Percentiles rank a stretch among this genome's conserved stretches.
These are phyloP conservation scores for Caenorhabditis sp. DNA, from an alignment of 2,888 invertebrate species.

Conservation along the genomic window DNA sequence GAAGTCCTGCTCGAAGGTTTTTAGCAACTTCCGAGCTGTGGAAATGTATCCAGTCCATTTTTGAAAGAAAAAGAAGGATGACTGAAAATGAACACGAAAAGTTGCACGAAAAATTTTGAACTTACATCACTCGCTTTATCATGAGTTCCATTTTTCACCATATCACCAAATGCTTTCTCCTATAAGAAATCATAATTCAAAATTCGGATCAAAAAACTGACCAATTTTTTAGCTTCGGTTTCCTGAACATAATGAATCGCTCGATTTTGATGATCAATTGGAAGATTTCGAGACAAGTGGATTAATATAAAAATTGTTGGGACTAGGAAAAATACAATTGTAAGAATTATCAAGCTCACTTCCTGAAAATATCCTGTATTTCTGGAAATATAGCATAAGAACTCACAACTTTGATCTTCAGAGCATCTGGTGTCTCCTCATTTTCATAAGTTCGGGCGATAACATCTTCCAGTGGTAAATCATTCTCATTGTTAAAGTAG, in stretches of 20 bases:
- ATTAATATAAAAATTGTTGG: neutral
- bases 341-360: neutral
- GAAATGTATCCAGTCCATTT: slow-evolving; percentile 3
- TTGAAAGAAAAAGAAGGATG: neutral
- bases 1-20: slow-evolving; percentile 4
- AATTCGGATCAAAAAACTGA: neutral
- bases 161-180: too few species aligned
- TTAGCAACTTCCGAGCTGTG: neutral
- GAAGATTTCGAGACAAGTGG: neutral
- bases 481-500: neutral
- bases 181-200: too few species aligned
- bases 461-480: neutral
- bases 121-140: neutral
- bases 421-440: neutral
- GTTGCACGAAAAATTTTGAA: too few species aligned
- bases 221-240: neutral
- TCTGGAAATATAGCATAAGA: neutral
- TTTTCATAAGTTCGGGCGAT: neutral
- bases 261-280: neutral
- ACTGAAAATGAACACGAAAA: neutral
- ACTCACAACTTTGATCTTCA: neutral
- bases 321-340: neutral
- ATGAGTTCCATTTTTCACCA: too few species aligned
- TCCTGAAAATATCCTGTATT: neutral
- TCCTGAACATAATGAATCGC: neutral